Base-by-base conservation (phyloP, 2,113 vertebrate species). In the Nesospiza acunhae region DNA sequence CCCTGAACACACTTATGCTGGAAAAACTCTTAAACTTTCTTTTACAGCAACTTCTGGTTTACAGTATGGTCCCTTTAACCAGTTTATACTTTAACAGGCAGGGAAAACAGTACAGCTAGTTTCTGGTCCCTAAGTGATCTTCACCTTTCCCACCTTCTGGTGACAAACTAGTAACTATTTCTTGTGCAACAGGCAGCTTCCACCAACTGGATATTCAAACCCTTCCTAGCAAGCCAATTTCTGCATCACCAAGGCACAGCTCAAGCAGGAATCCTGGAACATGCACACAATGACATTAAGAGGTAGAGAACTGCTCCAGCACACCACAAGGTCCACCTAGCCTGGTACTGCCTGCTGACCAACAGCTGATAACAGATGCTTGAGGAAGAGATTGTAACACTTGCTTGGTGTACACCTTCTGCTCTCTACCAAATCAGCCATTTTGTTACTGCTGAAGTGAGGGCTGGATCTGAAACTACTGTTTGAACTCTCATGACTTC, bases 341-440 rank as follows among this genome's bases (percentile, higher is more conserved):
- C 16, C n/a, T 37, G 10, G 16, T 37, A 47, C 10, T 69, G 68
- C 39, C 69, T 64, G 18, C 17, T 67, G 31, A 63, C 31, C 41
- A 68, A 56, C 0, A 89, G 35, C 1, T 30, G 30, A 2, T 24
- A 68, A 68, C 30, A 91, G 33, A 81, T 58, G 19, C 18, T 35
- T 19, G 14, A 3, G 7, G 15, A 69, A 21, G 19, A 72, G 11
- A 87, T 42, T 14, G 8, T 8, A 84, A 72, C 47, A 19, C 19
- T 37, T 59, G 20, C 42, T 39, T 33, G 17, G 10, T 4, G 11
- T 9, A 55, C 0, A 0, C 44, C 10, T 86, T 46, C 46, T 2
- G 2, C 31, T 28, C 30, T 35, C 42, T 31, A 76, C 26, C 70
- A 83, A 41, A 76, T 23, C 42, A 59, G 35, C 52, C 87, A 16